A percentile compares a stretch with the other conserved stretches of the same genome.
These are phyloP conservation scores for Ageneiosus marmoratus DNA, from an alignment of 2,113 vertebrate genomes.

Conservation along the genomic window DNA sequence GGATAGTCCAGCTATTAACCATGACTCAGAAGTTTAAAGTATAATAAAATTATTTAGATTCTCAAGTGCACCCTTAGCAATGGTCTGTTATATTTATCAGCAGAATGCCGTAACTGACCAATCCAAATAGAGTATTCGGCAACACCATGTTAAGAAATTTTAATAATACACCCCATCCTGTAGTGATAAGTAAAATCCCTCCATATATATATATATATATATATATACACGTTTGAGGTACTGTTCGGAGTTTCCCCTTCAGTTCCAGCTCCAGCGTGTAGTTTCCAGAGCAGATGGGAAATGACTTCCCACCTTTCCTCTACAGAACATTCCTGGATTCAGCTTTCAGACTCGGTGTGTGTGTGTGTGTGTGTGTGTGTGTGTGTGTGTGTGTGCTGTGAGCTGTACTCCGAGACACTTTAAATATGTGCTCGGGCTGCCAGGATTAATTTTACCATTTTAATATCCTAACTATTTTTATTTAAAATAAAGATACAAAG, in stretches of 20 bases:
- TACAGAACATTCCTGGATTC: slow-evolving; percentile 37
- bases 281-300: slow-evolving; percentile 26
- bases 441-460: background rate
- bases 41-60: too few species aligned
- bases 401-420: background rate
- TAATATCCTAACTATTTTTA: background rate
- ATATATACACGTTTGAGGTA: background rate
- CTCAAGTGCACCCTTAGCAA: too few species aligned
- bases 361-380: background rate
- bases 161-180: background rate
- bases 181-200: background rate
- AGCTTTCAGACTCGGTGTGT: background rate
- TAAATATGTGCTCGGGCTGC: background rate
- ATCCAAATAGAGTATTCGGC: too few species aligned
- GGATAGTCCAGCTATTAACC: too few species aligned
- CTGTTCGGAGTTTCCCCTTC: background rate
- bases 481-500: background rate
- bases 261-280: background rate
- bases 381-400: background rate
- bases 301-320: slow-evolving; percentile 36
- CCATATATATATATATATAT: too few species aligned
- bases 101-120: too few species aligned
- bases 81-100: too few species aligned
- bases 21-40: too few species aligned
- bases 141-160: too few species aligned